A percentile compares a stretch with the other conserved stretches of the same genome.
Evolutionary conservation across 2,797 vertebrate species (phyloP).

Genomic region (Galagoides demidoff): DNA sequence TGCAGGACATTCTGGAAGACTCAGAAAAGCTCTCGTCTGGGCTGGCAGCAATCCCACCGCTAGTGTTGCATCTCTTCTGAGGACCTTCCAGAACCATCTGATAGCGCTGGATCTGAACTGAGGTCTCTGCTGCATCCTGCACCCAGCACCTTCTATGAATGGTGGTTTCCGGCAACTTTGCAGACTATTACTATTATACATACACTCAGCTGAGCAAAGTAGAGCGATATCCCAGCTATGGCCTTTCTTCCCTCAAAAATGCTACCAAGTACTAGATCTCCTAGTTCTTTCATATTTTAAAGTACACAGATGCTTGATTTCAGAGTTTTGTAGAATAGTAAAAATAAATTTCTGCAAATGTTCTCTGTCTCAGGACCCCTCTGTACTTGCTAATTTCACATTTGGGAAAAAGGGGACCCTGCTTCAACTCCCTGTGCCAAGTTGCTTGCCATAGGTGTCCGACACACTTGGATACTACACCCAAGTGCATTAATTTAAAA

Average conservation of each 20-base stretch:
- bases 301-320: background rate
- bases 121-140: background rate
- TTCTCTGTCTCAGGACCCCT: background rate
- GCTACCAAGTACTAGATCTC: background rate
- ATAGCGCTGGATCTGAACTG: background rate
- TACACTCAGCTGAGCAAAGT: background rate
- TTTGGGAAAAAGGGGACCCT: background rate
- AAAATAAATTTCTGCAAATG: background rate
- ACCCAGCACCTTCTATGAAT: background rate
- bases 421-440: too few relatives aligned
- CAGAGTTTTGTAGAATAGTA: background rate
- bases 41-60: background rate
- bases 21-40: background rate
- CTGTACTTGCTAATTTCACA: too few relatives aligned
- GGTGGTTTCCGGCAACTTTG: background rate
- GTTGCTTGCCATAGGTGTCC: background rate
- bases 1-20: background rate
- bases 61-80: background rate
- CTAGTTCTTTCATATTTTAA: background rate
- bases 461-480: background rate
- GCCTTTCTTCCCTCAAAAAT: background rate
- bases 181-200: background rate
- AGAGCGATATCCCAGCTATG: background rate
- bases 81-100: background rate
- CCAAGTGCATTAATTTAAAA: background rate